Conservation (phyloP, 2,888 invertebrate species). For the Zygaena filipendulae region DNA sequence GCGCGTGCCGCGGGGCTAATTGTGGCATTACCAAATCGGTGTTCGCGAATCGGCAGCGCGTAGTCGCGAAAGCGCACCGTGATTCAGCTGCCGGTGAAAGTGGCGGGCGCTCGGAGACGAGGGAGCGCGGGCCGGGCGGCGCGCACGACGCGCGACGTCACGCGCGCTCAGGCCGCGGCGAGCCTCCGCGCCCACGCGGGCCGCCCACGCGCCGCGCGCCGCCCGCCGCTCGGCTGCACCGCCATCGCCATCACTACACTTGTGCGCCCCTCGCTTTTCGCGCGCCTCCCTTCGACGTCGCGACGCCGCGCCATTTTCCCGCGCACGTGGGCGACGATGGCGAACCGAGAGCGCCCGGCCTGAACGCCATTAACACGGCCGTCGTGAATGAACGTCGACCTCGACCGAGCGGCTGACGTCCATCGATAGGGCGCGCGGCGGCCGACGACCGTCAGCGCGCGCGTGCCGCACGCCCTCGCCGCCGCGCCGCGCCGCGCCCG, state of each 20-base stretch:
- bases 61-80: conserved; percentile 40
- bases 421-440: conserved; percentile 59
- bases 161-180: conserved; percentile 32
- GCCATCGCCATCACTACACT: conserved; percentile 52
- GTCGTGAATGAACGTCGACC: conserved; percentile 65
- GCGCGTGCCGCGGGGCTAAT: conserved; percentile 33
- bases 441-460: conserved; percentile 47
- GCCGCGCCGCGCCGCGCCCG: conserved; percentile 57
- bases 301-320: conserved; percentile 66
- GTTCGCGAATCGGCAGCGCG: conserved; percentile 35
- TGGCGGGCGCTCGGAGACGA: too few relatives aligned
- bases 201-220: conserved; percentile 34
- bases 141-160: conserved; percentile 24
- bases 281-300: conserved; percentile 58
- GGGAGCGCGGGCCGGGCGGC: conserved; percentile 23
- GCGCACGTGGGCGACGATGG: conserved; percentile 64
- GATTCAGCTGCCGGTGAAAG: conserved; percentile 43
- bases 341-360: conserved; percentile 49
- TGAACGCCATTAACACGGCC: conserved; percentile 58
- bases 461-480: conserved; percentile 40
- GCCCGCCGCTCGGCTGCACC: too few relatives aligned
- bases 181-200: conserved; percentile 44
- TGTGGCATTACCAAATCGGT: conserved; percentile 59
- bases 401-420: conserved; percentile 57
- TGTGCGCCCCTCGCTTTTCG: conserved; percentile 59